Percentiles rank a stretch among this genome's conserved stretches.
Evolutionary conservation across 1,140 invertebrate species (phyloP).

Genomic region (Drosophila auraria): DNA sequence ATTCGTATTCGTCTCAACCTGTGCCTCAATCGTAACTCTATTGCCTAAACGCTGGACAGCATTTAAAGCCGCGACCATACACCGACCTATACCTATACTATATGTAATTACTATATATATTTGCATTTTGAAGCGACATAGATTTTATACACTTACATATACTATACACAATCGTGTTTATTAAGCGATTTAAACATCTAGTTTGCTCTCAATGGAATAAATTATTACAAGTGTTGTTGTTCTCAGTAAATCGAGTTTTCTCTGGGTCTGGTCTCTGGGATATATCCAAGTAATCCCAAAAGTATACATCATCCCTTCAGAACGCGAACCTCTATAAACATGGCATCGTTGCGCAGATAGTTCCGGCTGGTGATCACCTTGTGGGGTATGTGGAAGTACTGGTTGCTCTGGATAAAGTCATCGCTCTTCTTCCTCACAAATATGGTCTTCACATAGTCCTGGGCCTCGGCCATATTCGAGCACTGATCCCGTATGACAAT

Average conservation of each 20-base stretch:
- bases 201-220: constrained; percentile 38
- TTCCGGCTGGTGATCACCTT: constrained; percentile 88
- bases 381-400: constrained; percentile 91
- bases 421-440: constrained; percentile 85
- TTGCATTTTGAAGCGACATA: constrained; percentile 15
- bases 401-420: constrained; percentile 87
- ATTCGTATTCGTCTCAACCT: constrained; percentile 19
- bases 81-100: constrained; percentile 16
- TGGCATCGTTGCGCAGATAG: constrained; percentile 88
- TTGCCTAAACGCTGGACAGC: constrained; percentile 36
- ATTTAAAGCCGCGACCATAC: constrained; percentile 33
- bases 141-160: constrained; percentile 18
- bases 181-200: constrained; percentile 7
- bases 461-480: constrained; percentile 83
- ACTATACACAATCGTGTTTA: constrained; percentile 24
- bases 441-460: constrained; percentile 86
- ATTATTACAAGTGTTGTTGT: constrained; percentile 23
- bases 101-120: neutral
- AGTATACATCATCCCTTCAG: constrained; percentile 52
- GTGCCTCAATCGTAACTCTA: constrained; percentile 38
- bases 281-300: neutral
- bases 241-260: neutral
- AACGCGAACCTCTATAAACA: constrained; percentile 89
- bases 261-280: neutral
- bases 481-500: constrained; percentile 88